Evolutionary conservation across 2,888 invertebrate genomes (phyloP).

Genomic region (Hyppa rectilinea): DNA sequence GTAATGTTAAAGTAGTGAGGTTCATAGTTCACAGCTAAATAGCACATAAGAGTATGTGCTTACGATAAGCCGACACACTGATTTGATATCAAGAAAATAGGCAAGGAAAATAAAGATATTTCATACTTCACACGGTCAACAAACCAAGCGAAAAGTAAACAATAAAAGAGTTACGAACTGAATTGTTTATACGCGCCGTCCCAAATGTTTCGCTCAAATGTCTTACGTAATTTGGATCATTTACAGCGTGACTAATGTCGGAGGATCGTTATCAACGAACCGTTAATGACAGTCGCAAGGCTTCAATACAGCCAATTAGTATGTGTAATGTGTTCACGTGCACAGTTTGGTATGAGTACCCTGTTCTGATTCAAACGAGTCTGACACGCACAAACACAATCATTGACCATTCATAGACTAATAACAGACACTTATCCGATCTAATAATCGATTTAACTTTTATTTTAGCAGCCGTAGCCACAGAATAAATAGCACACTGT

Average conservation of each 20-base stretch:
- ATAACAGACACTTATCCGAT: neutral
- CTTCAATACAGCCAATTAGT: slow-evolving; percentile 60
- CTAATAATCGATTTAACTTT: slow-evolving; percentile 5
- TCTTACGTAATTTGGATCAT: slow-evolving; percentile 41
- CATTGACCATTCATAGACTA: neutral
- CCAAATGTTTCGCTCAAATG: slow-evolving; percentile 22
- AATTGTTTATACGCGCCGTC: slow-evolving; percentile 16
- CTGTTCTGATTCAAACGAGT: slow-evolving; percentile 26
- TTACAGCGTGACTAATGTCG: slow-evolving; percentile 44
- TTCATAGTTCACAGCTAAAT: slow-evolving; percentile 55
- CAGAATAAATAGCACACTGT: no score
- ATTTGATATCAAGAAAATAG: slow-evolving; percentile 32
- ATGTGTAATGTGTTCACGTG: slow-evolving; percentile 44
- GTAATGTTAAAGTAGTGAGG: slow-evolving; percentile 37
- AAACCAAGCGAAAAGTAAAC: slow-evolving; percentile 14
- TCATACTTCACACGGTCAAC: slow-evolving; percentile 17
- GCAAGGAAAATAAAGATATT: slow-evolving; percentile 16
- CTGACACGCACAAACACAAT: slow-evolving; percentile 32
- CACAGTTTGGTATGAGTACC: slow-evolving; percentile 29
- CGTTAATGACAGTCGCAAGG: slow-evolving; percentile 60
- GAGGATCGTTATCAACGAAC: slow-evolving; percentile 47
- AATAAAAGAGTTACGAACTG: slow-evolving; percentile 4
- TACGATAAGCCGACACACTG: slow-evolving; percentile 23
- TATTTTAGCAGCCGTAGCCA: neutral
- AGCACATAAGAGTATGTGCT: slow-evolving; percentile 20